These are phyloP conservation scores for Takifugu flavidus DNA, from an alignment of 2,113 vertebrate species.

Conservation along the genomic window DNA sequence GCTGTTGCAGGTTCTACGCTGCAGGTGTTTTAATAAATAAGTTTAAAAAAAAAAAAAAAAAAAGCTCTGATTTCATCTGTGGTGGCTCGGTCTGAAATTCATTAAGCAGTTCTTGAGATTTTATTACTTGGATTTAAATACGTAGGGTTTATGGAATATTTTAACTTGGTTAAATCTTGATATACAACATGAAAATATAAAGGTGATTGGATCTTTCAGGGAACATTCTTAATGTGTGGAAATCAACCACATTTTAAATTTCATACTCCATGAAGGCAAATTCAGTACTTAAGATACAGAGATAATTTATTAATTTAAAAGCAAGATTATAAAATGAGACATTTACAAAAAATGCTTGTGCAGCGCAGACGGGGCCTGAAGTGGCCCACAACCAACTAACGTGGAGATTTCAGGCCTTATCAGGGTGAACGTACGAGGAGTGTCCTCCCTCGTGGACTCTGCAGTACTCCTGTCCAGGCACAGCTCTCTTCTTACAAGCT, in stretches of 20 bases:
- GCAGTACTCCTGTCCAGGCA: slow-evolving; percentile 73
- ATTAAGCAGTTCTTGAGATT: too few relatives aligned
- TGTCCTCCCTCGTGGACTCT: slow-evolving; percentile 61
- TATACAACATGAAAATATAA: too few relatives aligned
- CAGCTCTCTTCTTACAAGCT: slow-evolving; percentile 75
- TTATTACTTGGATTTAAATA: background rate
- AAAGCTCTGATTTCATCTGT: background rate
- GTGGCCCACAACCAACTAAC: too few relatives aligned
- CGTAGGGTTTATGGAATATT: background rate
- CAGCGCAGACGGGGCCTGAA: background rate
- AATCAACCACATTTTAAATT: too few relatives aligned
- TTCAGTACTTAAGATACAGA: background rate
- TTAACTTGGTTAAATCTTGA: too few relatives aligned
- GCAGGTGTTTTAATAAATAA: too few relatives aligned
- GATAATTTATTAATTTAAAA: slow-evolving; percentile 10
- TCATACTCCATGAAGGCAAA: too few relatives aligned
- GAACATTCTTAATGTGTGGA: too few relatives aligned
- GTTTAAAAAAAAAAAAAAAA: too few relatives aligned
- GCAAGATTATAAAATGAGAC: background rate
- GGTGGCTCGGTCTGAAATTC: too few relatives aligned
- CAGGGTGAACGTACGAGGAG: slow-evolving; percentile 27
- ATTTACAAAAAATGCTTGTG: background rate
- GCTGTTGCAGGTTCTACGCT: too few relatives aligned
- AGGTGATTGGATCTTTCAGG: too few relatives aligned
- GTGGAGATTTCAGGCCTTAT: background rate